These are phyloP conservation scores for Macrosteles quadrilineatus DNA, from an alignment of 1,140 invertebrate genomes.

Conservation along the genomic window DNA sequence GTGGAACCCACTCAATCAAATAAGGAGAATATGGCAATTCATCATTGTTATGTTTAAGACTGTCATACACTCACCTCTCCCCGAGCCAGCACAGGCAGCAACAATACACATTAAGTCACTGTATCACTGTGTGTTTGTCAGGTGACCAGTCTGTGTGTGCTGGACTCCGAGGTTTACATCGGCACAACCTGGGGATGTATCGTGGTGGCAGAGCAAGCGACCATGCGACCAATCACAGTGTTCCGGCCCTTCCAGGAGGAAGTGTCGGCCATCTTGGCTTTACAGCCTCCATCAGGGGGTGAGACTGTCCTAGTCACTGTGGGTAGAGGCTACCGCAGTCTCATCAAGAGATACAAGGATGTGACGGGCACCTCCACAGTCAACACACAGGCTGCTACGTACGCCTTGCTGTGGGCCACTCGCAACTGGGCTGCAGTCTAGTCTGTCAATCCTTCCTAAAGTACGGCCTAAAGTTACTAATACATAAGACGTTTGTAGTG, in stretches of 20 bases:
- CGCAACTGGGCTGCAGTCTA: slow-evolving; percentile 38
- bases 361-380: slow-evolving; percentile 32
- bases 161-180: slow-evolving; percentile 74
- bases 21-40: no score
- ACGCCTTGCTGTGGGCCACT: slow-evolving; percentile 35
- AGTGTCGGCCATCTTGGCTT: slow-evolving; percentile 52
- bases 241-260: slow-evolving; percentile 89
- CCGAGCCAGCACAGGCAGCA: no score
- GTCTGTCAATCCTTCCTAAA: no score
- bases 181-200: slow-evolving; percentile 92
- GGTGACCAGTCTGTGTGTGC: slow-evolving; percentile 76
- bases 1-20: no score
- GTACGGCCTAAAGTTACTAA: no score
- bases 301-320: slow-evolving; percentile 64
- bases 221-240: slow-evolving; percentile 82
- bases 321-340: slow-evolving; percentile 79
- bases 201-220: slow-evolving; percentile 78
- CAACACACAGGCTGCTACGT: slow-evolving; percentile 15
- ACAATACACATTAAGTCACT: no score
- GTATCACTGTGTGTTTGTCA: slow-evolving; percentile 43
- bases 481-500: no score
- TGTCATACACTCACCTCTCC: no score
- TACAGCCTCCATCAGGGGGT: slow-evolving; percentile 27
- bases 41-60: no score
- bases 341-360: slow-evolving; percentile 58